Percentiles rank a stretch among this genome's conserved stretches.
Conservation (phyloP, 2,113 vertebrate species). For the Vireo altiloquus region DNA sequence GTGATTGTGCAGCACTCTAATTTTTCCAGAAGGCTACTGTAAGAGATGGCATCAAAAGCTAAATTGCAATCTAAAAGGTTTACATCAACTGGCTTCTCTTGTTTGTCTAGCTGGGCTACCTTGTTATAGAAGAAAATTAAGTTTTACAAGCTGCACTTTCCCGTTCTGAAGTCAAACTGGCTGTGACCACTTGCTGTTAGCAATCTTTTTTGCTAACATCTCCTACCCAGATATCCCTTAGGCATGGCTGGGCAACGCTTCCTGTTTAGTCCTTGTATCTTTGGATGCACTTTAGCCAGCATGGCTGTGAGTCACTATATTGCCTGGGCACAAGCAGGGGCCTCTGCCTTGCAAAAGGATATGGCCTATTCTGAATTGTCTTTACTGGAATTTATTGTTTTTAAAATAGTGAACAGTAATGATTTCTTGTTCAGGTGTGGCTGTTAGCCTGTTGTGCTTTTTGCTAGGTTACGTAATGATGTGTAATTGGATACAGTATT, state of each 20-base stretch:
- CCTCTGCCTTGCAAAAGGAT: neutral
- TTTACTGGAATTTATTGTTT: neutral
- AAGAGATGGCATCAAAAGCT: neutral
- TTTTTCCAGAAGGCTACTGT: neutral
- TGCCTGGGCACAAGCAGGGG: neutral
- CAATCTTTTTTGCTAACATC: neutral
- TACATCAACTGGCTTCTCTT: neutral
- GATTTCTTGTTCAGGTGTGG: neutral
- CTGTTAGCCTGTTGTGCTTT: neutral
- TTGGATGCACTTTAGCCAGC: neutral
- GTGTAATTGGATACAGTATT: neutral
- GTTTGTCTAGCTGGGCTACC: neutral
- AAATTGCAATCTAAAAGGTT: neutral
- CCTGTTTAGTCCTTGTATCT: neutral
- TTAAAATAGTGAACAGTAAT: neutral
- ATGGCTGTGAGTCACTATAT: neutral
- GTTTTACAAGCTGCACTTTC: neutral
- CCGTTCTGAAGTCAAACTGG: neutral
- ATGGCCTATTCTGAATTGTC: neutral
- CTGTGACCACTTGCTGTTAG: neutral
- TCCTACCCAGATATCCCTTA: neutral
- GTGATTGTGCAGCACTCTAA: neutral
- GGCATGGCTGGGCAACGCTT: neutral
- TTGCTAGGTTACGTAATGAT: neutral
- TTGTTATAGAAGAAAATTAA: neutral